phyloP scores from a whole-genome alignment of 1,140 invertebrate genomes.

The Ladona fulva region DNA sequence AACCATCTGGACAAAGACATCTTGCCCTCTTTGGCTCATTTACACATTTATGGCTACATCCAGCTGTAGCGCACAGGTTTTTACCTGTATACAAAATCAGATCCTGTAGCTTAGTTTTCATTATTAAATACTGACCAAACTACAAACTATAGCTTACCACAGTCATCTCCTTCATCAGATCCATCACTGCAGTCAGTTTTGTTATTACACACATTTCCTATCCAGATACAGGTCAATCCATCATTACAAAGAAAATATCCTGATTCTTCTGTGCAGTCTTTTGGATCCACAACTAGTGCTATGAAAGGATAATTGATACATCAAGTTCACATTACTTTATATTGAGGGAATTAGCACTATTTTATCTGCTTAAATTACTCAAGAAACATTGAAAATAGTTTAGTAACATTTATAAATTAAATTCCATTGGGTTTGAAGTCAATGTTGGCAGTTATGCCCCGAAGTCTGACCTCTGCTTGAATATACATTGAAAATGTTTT shows the following conservation, averaged over 20 bases:
- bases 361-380: too few relatives aligned
- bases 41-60: conserved; percentile 26
- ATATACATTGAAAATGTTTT: too few relatives aligned
- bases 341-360: too few relatives aligned
- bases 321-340: too few relatives aligned
- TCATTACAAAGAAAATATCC: conserved; percentile 46
- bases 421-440: too few relatives aligned
- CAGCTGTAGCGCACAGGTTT: not conserved
- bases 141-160: not conserved
- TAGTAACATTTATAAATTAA: too few relatives aligned
- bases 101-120: too few relatives aligned
- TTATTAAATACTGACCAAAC: not conserved
- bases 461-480: conserved; percentile 4
- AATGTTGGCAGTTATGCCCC: too few relatives aligned
- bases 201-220: conserved; percentile 37
- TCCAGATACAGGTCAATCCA: conserved; percentile 52
- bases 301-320: conserved; percentile 16
- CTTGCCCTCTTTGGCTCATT: conserved; percentile 35
- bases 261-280: conserved; percentile 37
- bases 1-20: conserved; percentile 41
- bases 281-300: conserved; percentile 23
- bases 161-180: conserved; percentile 35
- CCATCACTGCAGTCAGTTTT: conserved; percentile 35
- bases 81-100: too few relatives aligned
- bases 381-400: too few relatives aligned